Evolutionary conservation across 2,797 vertebrate species (phyloP).

Genomic region (Mus caroli): DNA sequence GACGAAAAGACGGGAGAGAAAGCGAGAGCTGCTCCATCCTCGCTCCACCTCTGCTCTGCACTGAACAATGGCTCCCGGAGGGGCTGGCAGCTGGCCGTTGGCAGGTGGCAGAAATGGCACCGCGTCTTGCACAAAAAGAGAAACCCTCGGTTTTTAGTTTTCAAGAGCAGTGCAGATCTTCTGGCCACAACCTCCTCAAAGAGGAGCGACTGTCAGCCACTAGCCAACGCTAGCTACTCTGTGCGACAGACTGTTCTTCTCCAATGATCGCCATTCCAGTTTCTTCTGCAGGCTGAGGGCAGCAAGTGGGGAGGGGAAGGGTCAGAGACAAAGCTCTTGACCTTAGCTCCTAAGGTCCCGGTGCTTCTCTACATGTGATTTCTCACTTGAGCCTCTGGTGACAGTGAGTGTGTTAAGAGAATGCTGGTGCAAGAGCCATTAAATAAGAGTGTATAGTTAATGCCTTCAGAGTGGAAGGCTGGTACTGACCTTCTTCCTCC

Average conservation of each 20-base stretch:
- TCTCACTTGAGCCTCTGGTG: background rate
- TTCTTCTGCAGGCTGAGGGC: background rate
- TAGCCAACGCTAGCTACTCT: background rate
- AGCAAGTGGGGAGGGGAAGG: background rate
- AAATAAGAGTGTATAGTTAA: background rate
- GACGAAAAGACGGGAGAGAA: constrained; percentile 48
- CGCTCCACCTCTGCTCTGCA: constrained; percentile 63
- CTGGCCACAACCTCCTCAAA: constrained; percentile 43
- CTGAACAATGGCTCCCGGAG: constrained; percentile 72
- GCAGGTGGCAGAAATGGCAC: constrained; percentile 72
- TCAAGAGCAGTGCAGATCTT: constrained; percentile 40
- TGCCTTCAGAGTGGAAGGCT: background rate
- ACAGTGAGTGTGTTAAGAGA: background rate
- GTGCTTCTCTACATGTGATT: constrained; percentile 24
- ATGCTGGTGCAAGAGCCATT: background rate
- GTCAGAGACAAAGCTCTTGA: background rate
- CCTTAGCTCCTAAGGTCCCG: background rate
- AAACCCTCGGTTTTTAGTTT: constrained; percentile 73
- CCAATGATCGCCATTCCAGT: background rate
- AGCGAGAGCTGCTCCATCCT: constrained; percentile 42
- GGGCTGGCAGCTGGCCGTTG: constrained; percentile 79
- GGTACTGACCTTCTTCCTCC: background rate
- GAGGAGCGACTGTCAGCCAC: background rate
- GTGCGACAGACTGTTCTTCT: background rate
- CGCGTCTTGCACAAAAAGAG: constrained; percentile 63